Base-by-base conservation (phyloP, 2,888 invertebrate species). In the Strigamia maritima region DNA sequence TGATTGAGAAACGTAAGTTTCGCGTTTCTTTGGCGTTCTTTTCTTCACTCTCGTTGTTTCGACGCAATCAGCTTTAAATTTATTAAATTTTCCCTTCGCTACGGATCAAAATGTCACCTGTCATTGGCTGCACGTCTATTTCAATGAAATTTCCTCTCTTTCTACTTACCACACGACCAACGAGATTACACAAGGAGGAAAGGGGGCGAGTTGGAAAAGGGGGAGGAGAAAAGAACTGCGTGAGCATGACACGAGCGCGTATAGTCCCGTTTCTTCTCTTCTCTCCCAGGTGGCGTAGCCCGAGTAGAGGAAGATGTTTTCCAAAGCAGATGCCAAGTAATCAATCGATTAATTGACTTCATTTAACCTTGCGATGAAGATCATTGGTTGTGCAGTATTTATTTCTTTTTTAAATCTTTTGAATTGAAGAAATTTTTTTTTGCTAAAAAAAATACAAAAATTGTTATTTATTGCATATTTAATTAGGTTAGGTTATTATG, bases 41-140 rank as follows among this genome's bases (percentile, higher is more conserved):
- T 60, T 60, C 60, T 19, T 60, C 60, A 60, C 60, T 19, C 60
- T 60, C 60, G 60, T 75, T 75, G 75, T 75, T 75, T 75, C 75
- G 35, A 35, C 31, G 75, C 75, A 75, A 75, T 75, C 75, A 75
- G 75, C 75, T 75, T 75, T 75, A 75, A 75, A 75, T 75, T 75
- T 75, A 75, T 75, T 75, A 75, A 75, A 75, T 75, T 75, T 75
- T 75, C 75, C 75, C 35, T 75, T n/a, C 75, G 75, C 75, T 28
- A 75, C 28, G 75, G 75, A 75, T 75, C 35, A 28, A 75, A 75
- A 75, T 75, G 75, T 75, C 75, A 75, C 75, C 75, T 75, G 75
- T 75, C 75, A 75, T 75, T 75, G 31, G 75, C 60, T 60, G 60
- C 60, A 60, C 60, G 60, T 60, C 60, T 60, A 60, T 60, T 60